Conservation (phyloP, 2,888 invertebrate genomes). For the Athalia cordata region DNA sequence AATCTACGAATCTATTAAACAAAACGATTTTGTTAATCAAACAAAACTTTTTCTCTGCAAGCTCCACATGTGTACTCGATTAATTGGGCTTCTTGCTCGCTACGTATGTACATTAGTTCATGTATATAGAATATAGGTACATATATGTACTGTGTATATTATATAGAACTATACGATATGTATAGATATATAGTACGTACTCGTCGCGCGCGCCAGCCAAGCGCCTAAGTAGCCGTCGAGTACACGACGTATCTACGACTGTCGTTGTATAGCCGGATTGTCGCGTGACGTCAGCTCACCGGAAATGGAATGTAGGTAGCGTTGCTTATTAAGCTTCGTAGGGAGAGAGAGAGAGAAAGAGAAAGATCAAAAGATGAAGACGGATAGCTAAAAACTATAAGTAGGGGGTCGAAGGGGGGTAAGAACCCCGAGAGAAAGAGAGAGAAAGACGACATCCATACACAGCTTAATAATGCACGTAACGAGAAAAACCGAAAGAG, state of each 20-base stretch:
- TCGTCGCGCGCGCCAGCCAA: conserved; percentile 15
- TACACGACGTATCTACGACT: neutral
- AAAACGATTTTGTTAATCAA: too few species aligned
- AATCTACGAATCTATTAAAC: too few species aligned
- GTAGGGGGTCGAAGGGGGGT: too few species aligned
- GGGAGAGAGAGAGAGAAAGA: conserved; percentile 51
- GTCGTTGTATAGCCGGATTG: conserved; percentile 62
- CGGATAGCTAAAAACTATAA: neutral
- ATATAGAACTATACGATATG: neutral
- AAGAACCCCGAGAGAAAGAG: too few species aligned
- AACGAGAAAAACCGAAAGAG: conserved; percentile 18
- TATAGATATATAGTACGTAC: conserved; percentile 8
- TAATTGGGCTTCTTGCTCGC: too few species aligned
- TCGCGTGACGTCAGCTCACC: conserved; percentile 71
- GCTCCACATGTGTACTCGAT: too few species aligned
- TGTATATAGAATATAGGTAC: too few species aligned
- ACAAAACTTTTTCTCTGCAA: too few species aligned
- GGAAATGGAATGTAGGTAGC: conserved; percentile 73
- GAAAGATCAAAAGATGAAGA: conserved; percentile 47
- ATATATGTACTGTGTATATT: too few species aligned
- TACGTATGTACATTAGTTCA: too few species aligned
- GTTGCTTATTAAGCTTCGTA: conserved; percentile 70
- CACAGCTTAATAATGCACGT: neutral
- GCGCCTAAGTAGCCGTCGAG: conserved; percentile 28
- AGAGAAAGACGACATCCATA: too few species aligned